Evolutionary conservation across 2,113 vertebrate genomes (phyloP).

Genomic region (Psettodes erumei): DNA sequence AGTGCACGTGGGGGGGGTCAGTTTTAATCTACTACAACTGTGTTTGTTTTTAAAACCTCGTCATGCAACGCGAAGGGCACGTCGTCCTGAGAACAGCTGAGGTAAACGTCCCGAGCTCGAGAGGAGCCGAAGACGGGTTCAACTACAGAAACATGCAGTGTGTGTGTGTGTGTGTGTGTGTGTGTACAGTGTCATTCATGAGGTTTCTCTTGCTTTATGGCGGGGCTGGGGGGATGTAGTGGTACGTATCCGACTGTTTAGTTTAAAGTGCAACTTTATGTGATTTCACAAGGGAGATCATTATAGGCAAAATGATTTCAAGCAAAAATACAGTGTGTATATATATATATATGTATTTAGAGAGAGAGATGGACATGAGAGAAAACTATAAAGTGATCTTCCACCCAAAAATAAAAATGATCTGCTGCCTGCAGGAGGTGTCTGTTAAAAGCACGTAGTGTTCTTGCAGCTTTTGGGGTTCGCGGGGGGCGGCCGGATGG

Average conservation of each 20-base stretch:
- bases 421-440: no score
- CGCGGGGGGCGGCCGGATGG: no score
- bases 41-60: conserved; percentile 10
- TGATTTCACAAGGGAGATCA: conserved; percentile 15
- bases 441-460: not conserved
- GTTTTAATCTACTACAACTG: no score
- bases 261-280: conserved; percentile 59
- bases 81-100: conserved; percentile 70
- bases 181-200: not conserved
- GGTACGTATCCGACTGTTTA: no score
- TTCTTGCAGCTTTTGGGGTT: no score
- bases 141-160: conserved; percentile 39
- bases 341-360: no score
- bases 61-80: conserved; percentile 51
- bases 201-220: no score
- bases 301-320: conserved; percentile 19
- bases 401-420: not conserved
- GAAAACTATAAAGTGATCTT: not conserved
- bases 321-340: no score
- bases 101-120: conserved; percentile 38
- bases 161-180: no score
- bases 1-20: no score
- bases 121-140: conserved; percentile 28
- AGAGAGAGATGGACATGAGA: conserved; percentile 3
- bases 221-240: no score